A percentile compares a stretch with the other conserved stretches of the same genome.
Evolutionary conservation across 2,113 vertebrate genomes (phyloP).

Genomic region (Mustelus asterias): DNA sequence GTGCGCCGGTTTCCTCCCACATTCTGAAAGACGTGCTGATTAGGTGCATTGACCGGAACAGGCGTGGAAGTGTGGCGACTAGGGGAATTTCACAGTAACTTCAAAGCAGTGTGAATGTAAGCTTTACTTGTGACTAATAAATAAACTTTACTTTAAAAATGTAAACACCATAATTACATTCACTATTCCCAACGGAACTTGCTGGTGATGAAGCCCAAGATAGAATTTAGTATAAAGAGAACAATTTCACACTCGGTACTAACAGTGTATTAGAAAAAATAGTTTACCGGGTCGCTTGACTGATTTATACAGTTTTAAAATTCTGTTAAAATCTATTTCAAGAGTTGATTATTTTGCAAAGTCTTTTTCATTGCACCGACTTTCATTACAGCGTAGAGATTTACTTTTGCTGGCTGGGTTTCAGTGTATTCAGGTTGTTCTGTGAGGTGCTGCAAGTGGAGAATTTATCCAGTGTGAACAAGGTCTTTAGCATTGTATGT

Average conservation of each 20-base stretch:
- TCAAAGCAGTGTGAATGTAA: too few species aligned
- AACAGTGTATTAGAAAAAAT: neutral
- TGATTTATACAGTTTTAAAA: neutral
- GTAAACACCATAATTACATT: neutral
- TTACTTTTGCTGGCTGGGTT: neutral
- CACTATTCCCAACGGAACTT: neutral
- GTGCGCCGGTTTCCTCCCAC: too few species aligned
- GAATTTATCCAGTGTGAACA: neutral
- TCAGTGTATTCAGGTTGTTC: neutral
- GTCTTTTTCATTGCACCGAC: neutral
- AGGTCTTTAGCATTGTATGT: neutral
- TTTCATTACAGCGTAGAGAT: neutral
- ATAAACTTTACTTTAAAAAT: too few species aligned
- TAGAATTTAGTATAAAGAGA: neutral
- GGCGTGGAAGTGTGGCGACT: too few species aligned
- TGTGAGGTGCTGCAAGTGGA: neutral
- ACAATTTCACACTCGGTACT: neutral
- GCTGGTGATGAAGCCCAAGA: neutral
- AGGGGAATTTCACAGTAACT: too few species aligned
- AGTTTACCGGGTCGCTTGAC: neutral
- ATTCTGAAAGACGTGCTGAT: too few species aligned
- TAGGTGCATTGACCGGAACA: too few species aligned
- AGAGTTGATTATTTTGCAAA: neutral
- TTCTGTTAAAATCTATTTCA: conserved; percentile 1
- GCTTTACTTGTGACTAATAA: too few species aligned